Base-by-base conservation (phyloP, 2,797 vertebrate genomes). In the Epinephelus coioides region DNA sequence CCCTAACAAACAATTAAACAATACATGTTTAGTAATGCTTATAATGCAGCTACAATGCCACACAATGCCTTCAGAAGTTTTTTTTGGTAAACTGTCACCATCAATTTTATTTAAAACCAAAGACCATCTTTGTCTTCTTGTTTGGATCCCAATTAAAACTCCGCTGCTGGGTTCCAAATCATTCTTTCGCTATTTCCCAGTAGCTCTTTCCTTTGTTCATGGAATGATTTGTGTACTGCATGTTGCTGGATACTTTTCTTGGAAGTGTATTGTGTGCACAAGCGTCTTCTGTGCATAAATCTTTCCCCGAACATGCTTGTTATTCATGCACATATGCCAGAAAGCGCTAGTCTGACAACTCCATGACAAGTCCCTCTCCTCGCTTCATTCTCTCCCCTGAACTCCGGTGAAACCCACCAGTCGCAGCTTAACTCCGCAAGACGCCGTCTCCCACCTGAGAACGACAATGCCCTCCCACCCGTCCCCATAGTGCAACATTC, bases 371-470 rank as follows among this genome's bases (percentile, higher is more conserved):
- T 77, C 64, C 17, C 14, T 65, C 34, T 38, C 53, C 54, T 62
- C 14, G 27, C 63, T 65, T 81, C 47, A 25, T 9, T 56, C 19
- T 63, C 69, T 59, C 43, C 0, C 19, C 54, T 79, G 61, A 83
- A 69, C 49, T 68, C 38, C 11, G 7, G 15, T 4, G 57, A 72
- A 38, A 86, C 73, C 67, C 40, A 44, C 43, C 66, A 69, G 63
- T 77, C 21, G 34, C 63, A 76, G 27, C 76, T 81, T 49, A 71
- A 80, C 73, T 77, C 79, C 15, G 66, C 25, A 2, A 1, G 74
- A 73, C 14, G 38, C 51, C 5, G 40, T 46, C 73, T 73, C 70
- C 66, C 70, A 75, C 80, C 79, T 75, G 78, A 75, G 78, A 66
- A 53, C 19, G 54, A 88, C 78, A 71, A 50, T 12, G 25, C 56